These are phyloP conservation scores for Romanomermis culicivorax DNA, from an alignment of 2,888 invertebrate species.

Conservation along the genomic window DNA sequence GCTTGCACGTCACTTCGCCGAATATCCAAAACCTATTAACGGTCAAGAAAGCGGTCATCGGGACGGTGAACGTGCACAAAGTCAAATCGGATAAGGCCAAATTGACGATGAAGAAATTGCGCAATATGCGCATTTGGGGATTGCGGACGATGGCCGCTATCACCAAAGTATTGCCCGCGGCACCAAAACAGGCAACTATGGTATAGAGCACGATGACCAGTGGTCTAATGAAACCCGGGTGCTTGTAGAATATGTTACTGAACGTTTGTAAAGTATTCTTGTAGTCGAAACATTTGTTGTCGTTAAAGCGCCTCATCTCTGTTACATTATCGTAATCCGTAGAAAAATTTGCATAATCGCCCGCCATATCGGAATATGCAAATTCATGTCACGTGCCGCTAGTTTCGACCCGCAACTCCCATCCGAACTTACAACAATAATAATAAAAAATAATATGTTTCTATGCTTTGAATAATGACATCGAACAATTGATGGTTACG, in stretches of 20 bases:
- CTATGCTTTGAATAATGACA: too few relatives aligned
- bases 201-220: not conserved
- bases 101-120: slow-evolving; percentile 37
- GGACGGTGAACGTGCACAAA: slow-evolving; percentile 68
- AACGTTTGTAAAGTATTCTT: too few relatives aligned
- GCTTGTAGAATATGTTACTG: not conserved
- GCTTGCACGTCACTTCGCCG: slow-evolving; percentile 50
- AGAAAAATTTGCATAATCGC: too few relatives aligned
- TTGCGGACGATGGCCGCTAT: slow-evolving; percentile 58
- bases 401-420: too few relatives aligned
- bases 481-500: too few relatives aligned
- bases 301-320: too few relatives aligned
- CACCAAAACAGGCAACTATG: slow-evolving; percentile 35
- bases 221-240: not conserved
- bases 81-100: slow-evolving; percentile 42
- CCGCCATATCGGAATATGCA: too few relatives aligned
- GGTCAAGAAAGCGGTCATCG: slow-evolving; percentile 64
- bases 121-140: slow-evolving; percentile 64
- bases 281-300: too few relatives aligned
- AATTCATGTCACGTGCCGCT: too few relatives aligned
- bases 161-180: slow-evolving; percentile 62
- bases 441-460: too few relatives aligned
- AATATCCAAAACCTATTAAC: slow-evolving; percentile 64
- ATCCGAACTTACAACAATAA: too few relatives aligned
- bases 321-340: too few relatives aligned